Percentiles rank a stretch among this genome's conserved stretches.
These are phyloP conservation scores for Alviniconcha marisindica DNA, from an alignment of 1,140 invertebrate genomes.

Conservation along the genomic window DNA sequence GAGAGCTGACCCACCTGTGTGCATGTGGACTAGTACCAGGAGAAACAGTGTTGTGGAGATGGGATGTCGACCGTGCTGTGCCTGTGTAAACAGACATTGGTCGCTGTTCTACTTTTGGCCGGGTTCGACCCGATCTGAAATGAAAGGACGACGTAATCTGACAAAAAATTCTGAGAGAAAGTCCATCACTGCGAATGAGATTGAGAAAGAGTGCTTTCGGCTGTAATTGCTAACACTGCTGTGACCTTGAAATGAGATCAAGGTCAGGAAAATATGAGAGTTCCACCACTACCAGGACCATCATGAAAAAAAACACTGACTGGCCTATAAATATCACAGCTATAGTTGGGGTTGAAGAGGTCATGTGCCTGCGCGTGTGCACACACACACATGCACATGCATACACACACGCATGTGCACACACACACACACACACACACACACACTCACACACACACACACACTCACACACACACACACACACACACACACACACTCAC, in stretches of 20 bases:
- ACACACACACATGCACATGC: background rate
- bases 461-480: background rate
- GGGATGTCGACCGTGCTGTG: background rate
- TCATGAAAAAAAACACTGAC: too few species aligned
- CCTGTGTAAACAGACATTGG: background rate
- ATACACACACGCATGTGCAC: background rate
- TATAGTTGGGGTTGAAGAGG: too few species aligned
- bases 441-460: background rate
- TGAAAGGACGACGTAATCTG: too few species aligned
- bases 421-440: background rate
- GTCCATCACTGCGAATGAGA: too few species aligned
- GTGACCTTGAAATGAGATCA: too few species aligned
- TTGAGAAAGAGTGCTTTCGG: too few species aligned
- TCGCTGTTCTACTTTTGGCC: background rate
- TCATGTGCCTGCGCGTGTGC: background rate
- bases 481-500: background rate
- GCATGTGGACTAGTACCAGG: slow-evolving; percentile 42
- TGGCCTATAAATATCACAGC: too few species aligned
- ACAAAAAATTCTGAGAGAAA: too few species aligned
- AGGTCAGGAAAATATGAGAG: too few species aligned
- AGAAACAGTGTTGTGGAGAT: slow-evolving; percentile 8
- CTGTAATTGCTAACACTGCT: too few species aligned
- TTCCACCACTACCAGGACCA: too few species aligned
- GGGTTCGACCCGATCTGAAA: background rate
- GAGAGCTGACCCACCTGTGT: slow-evolving; percentile 1